phyloP scores from a whole-genome alignment of 2,888 invertebrate genomes.

The Philopedon plagiatum region DNA sequence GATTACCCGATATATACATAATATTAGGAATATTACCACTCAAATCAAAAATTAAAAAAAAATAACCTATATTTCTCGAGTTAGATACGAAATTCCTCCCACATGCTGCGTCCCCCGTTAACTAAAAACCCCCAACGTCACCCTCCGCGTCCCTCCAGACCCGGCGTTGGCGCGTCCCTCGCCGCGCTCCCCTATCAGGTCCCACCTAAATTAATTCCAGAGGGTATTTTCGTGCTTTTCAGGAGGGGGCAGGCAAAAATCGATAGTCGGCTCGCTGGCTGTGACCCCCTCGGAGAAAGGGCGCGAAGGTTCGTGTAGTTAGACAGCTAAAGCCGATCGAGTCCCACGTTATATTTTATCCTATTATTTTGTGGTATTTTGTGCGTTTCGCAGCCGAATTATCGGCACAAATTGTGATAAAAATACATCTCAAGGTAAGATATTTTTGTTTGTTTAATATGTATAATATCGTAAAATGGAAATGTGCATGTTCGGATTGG shows the following conservation, averaged over 20 bases:
- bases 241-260: conserved; percentile 63
- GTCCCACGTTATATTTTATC: conserved; percentile 1
- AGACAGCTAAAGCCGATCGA: conserved; percentile 11
- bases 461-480: neutral
- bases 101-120: conserved; percentile 36
- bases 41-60: neutral
- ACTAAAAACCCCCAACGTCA: conserved; percentile 46
- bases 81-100: conserved; percentile 19
- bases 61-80: neutral
- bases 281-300: conserved; percentile 58
- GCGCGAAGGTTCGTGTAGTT: conserved; percentile 24
- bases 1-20: too few species aligned
- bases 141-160: conserved; percentile 40
- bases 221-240: conserved; percentile 60
- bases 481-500: neutral
- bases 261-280: conserved; percentile 56
- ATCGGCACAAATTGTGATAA: neutral
- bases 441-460: conserved; percentile 13
- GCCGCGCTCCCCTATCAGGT: conserved; percentile 27
- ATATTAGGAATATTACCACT: too few species aligned
- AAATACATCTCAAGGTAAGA: conserved; percentile 13
- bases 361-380: neutral
- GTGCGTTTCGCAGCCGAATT: neutral
- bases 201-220: conserved; percentile 59
- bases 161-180: conserved; percentile 5